Percentiles rank a stretch among this genome's conserved stretches.
Conservation (phyloP, 2,888 invertebrate species). For the Coecobrya sp. region DNA sequence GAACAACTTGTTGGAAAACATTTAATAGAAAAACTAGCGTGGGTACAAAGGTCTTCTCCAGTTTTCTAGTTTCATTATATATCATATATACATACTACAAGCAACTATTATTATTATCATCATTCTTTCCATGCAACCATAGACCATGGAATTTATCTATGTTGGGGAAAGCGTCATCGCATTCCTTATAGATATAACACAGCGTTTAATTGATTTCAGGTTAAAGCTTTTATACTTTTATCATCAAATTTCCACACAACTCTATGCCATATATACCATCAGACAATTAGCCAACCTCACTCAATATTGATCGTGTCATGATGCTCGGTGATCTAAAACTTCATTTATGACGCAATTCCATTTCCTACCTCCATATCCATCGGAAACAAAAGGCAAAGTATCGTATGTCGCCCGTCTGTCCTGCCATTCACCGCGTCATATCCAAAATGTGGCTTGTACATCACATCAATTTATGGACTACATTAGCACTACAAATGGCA, state of each 20-base stretch:
- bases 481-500: slow-evolving; percentile 6
- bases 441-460: background rate
- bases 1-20: slow-evolving; percentile 53
- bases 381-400: background rate
- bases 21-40: slow-evolving; percentile 43
- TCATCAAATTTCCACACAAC: too few relatives aligned
- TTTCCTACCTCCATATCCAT: background rate
- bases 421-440: background rate
- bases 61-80: background rate
- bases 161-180: too few relatives aligned
- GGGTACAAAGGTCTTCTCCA: background rate
- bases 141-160: too few relatives aligned
- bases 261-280: background rate
- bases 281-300: background rate
- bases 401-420: background rate
- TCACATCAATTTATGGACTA: slow-evolving; percentile 47
- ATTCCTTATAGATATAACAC: background rate
- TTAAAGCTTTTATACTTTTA: too few relatives aligned
- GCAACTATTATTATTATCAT: too few relatives aligned
- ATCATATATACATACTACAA: background rate
- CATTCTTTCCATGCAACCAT: too few relatives aligned
- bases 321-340: background rate
- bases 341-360: slow-evolving; percentile 28
- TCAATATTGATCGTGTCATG: slow-evolving; percentile 22
- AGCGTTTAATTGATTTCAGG: background rate